These are phyloP conservation scores for Mythimna loreyi DNA, from an alignment of 2,888 invertebrate species.

Conservation along the genomic window DNA sequence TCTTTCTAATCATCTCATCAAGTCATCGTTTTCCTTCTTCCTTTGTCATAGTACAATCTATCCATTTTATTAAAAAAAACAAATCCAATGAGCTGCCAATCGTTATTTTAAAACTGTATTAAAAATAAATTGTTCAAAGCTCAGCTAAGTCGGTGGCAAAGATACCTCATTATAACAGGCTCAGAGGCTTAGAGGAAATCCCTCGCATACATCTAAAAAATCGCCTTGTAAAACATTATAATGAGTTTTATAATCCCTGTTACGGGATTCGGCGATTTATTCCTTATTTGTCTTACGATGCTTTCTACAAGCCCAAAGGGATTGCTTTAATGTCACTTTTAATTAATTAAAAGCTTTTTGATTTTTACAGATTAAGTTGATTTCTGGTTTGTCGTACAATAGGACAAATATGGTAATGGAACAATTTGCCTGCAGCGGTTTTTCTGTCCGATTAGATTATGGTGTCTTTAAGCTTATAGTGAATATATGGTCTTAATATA, in stretches of 20 bases:
- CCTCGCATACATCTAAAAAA: slow-evolving; percentile 68
- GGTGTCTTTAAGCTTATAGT: too few relatives aligned
- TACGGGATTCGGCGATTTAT: slow-evolving; percentile 63
- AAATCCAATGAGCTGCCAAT: slow-evolving; percentile 20
- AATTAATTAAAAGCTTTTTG: background rate
- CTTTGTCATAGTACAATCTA: background rate
- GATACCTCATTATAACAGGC: slow-evolving; percentile 67
- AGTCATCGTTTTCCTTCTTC: too few relatives aligned
- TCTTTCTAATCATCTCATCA: too few relatives aligned
- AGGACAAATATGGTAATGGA: too few relatives aligned
- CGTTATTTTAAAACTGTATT: slow-evolving; percentile 38
- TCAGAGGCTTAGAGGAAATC: slow-evolving; percentile 64
- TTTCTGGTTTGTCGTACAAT: background rate
- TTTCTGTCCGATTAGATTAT: too few relatives aligned
- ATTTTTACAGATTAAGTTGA: background rate
- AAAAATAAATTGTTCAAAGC: slow-evolving; percentile 47
- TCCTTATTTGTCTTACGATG: slow-evolving; percentile 55
- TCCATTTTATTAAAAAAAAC: slow-evolving; percentile 1
- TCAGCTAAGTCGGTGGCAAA: slow-evolving; percentile 50
- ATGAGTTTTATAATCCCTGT: slow-evolving; percentile 71
- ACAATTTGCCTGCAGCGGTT: too few relatives aligned
- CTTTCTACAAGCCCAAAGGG: background rate
- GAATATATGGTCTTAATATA: too few relatives aligned
- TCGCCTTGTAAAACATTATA: slow-evolving; percentile 71
- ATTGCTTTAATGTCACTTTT: background rate